Percentiles rank a stretch among this genome's conserved stretches.
Evolutionary conservation across 2,113 vertebrate species (phyloP).

Genomic region (Daboia siamensis): DNA sequence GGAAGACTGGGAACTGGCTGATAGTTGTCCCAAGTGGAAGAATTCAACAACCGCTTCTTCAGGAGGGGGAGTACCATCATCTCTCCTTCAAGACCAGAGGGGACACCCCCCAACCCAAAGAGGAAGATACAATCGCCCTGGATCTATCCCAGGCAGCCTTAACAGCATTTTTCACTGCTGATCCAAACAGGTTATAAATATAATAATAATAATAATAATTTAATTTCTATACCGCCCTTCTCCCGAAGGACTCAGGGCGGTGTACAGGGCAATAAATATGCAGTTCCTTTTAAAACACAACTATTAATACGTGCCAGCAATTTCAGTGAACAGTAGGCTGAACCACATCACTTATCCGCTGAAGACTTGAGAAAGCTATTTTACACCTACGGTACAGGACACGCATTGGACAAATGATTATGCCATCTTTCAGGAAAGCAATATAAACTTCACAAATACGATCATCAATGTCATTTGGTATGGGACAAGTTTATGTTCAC

Average conservation of each 20-base stretch:
- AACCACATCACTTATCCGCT: neutral
- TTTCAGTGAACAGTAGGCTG: neutral
- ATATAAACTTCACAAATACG: neutral
- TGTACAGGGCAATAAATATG: too few species aligned
- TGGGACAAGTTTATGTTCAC: neutral
- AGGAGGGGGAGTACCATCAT: too few species aligned
- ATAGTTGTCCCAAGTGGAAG: too few species aligned
- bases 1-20: too few species aligned
- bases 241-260: too few species aligned
- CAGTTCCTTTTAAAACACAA: neutral
- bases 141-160: neutral
- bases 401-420: neutral
- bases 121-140: too few species aligned
- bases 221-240: too few species aligned
- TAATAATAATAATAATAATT: too few species aligned
- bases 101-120: too few species aligned
- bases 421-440: neutral
- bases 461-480: neutral
- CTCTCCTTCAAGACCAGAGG: too few species aligned
- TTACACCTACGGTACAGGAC: neutral
- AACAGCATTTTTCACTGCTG: neutral
- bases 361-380: neutral
- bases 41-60: too few species aligned
- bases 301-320: neutral
- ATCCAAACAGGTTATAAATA: neutral